These are phyloP conservation scores for Lepidurus apus DNA, from an alignment of 1,140 invertebrate genomes.

Conservation along the genomic window DNA sequence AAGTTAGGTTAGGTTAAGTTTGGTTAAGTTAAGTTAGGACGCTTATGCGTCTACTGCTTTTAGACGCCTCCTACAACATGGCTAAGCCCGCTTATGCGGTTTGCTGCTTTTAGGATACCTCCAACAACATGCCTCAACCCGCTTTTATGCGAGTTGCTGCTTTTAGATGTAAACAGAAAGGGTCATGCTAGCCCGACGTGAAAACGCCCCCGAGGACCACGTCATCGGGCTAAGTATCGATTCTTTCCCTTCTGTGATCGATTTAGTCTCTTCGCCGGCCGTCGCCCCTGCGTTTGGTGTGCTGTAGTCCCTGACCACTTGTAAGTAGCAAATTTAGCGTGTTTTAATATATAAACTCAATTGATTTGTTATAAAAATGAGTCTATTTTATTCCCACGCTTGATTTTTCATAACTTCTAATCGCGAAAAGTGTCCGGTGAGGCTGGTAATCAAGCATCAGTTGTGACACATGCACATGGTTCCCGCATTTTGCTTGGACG, in stretches of 20 bases:
- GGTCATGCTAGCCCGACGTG: too few species aligned
- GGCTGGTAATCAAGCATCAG: neutral
- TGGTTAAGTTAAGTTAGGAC: too few species aligned
- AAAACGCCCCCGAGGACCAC: neutral
- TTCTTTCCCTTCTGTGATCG: neutral
- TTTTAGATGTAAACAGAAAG: too few species aligned
- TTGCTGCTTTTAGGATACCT: too few species aligned
- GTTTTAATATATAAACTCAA: neutral
- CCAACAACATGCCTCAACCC: too few species aligned
- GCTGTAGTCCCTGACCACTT: neutral
- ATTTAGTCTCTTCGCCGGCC: constrained; percentile 14
- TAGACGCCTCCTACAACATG: too few species aligned
- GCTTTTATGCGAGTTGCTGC: too few species aligned
- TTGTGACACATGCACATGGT: constrained; percentile 21
- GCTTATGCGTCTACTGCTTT: too few species aligned
- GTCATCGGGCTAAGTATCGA: constrained; percentile 1
- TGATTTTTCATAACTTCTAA: neutral
- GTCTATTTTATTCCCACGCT: neutral
- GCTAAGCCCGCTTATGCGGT: too few species aligned
- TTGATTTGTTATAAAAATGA: neutral
- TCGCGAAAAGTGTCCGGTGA: neutral
- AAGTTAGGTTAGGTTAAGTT: too few species aligned
- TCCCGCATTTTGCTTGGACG: constrained; percentile 12
- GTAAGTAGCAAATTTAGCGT: constrained; percentile 14
- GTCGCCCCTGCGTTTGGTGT: constrained; percentile 16